Evolutionary conservation across 2,797 vertebrate genomes (phyloP).

Genomic region (Tarsius wallacei): DNA sequence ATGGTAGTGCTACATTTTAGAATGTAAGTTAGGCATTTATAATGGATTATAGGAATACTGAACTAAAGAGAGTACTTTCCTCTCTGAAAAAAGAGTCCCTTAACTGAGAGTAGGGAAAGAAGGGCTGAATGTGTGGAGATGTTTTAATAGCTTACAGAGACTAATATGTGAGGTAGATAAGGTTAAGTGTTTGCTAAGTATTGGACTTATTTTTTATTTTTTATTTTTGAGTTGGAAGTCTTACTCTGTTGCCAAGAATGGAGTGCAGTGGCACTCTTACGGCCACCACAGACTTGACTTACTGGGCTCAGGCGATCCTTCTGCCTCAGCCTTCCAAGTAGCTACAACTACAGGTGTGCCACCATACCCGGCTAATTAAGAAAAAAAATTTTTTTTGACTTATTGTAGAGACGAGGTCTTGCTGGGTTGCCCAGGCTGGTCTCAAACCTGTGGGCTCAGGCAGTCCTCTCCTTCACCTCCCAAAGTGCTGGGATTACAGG

Average conservation of each 20-base stretch:
- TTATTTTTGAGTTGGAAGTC: not conserved
- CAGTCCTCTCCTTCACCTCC: no score
- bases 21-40: conserved; percentile 33
- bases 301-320: not conserved
- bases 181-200: not conserved
- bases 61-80: not conserved
- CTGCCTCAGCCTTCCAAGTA: not conserved
- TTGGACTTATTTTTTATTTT: conserved; percentile 1
- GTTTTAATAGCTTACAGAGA: not conserved
- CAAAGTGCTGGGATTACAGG: no score
- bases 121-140: not conserved
- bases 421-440: no score
- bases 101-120: not conserved
- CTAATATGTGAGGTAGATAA: not conserved
- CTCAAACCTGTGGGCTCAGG: no score
- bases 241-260: not conserved
- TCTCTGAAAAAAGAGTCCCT: not conserved
- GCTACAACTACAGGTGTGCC: not conserved
- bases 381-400: no score
- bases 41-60: conserved; percentile 9
- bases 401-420: no score
- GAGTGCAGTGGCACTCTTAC: not conserved
- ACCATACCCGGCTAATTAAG: no score
- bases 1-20: conserved; percentile 28
- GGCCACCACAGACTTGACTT: not conserved